Base-by-base conservation (phyloP, 2,113 vertebrate species). In the Ciconia boyciana region DNA sequence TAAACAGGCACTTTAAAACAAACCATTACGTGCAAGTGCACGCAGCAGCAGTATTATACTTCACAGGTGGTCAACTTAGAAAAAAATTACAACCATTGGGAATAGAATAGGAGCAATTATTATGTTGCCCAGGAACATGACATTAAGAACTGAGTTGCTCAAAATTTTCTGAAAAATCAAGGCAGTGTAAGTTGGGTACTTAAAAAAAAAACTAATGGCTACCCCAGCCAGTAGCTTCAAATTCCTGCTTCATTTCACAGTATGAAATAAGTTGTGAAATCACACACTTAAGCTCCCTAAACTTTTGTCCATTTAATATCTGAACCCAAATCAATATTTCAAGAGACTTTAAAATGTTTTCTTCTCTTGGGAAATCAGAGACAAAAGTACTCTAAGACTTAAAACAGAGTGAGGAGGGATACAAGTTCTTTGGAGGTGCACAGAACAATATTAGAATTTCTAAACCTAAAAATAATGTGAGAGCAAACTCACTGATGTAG, bases 401-500 rank as follows among this genome's bases (percentile, higher is more conserved):
- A 58, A 95, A 82, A 84, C 43, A 88, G 60, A 71, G 29, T 10
- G 31, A 92, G 55, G 44, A 91, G 62, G 29, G 20, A 51, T 46
- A 9, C 13, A 57, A 81, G 70, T 55, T 74, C 86, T 84, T 54
- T 28, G 32, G 80, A 81, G 58, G 51, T 32, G 11, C 81, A 65
- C 13, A 41, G 49, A 76, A 83, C 8, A 13, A 44, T 13, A 79
- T 72, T 55, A 55, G 43, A 57, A 82, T 89, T 89, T 95, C 55
- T 7, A 85, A 92, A 78, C n/a, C 43, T 78, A 75, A 86, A 92
- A 94, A 74, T 11, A 90, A 70, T 11, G 46, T 10, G 72, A 94
- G 41, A 94, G 77, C 86, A 70, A 95, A 92, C 55, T 96, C n/a
- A 20, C 9, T 75, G 55, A 96, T 6, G 25, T 17, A 87, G 92